Evolutionary conservation across 2,113 vertebrate species (phyloP).

Genomic region (Hippocampus guttulatus): DNA sequence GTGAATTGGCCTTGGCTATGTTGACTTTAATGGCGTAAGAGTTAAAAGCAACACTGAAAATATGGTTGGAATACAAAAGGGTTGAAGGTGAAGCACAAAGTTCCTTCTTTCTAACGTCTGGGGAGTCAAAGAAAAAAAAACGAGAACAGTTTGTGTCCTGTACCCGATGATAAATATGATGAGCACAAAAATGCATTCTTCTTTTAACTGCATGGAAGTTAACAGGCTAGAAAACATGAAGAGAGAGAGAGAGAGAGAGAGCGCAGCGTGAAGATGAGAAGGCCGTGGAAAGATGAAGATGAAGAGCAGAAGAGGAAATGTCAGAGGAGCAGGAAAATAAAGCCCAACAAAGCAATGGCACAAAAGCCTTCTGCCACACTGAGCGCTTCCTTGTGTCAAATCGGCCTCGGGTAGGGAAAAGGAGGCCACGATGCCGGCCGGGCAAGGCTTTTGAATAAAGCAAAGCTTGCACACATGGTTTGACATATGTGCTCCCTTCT

Average conservation of each 20-base stretch:
- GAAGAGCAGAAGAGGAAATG: not conserved
- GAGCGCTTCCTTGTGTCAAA: conserved; percentile 51
- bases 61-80: not conserved
- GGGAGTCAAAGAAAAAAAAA: conserved; percentile 16
- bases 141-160: not conserved
- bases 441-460: conserved; percentile 50
- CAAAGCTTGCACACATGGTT: conserved; percentile 59
- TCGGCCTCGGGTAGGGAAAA: conserved; percentile 43
- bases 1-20: not conserved
- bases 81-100: not conserved
- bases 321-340: conserved; percentile 10
- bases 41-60: not conserved
- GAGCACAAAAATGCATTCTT: not conserved
- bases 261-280: not conserved
- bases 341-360: conserved; percentile 30
- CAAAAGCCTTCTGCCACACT: conserved; percentile 47
- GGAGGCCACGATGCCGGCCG: conserved; percentile 51
- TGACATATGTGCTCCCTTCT: conserved; percentile 44
- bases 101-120: conserved; percentile 7
- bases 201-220: not conserved
- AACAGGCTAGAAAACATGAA: not conserved
- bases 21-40: not conserved
- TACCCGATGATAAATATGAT: conserved; percentile 5
- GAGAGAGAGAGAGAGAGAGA: not conserved
- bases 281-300: not conserved